Conservation (phyloP, 2,113 vertebrate genomes). For the Corythornis madagascariensis region DNA sequence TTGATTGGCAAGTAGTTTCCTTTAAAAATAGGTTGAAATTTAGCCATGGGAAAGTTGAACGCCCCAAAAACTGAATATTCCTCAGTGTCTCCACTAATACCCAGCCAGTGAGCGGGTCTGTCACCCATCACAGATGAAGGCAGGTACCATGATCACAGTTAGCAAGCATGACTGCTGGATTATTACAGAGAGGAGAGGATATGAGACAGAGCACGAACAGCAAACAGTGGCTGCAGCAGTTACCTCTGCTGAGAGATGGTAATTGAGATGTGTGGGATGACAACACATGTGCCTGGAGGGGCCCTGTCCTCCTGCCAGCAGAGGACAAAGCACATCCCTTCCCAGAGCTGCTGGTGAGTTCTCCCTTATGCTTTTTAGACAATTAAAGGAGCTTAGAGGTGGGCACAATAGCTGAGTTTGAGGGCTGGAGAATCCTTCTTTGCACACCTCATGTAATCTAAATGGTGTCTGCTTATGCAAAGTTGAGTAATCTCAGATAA, state of each 20-base stretch:
- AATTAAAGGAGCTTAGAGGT: not conserved
- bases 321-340: not conserved
- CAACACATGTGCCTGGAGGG: not conserved
- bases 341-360: not conserved
- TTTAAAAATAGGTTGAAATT: not conserved
- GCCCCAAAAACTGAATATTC: not conserved
- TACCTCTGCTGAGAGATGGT: not conserved
- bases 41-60: not conserved
- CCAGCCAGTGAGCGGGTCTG: not conserved
- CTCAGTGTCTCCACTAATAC: not conserved
- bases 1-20: not conserved
- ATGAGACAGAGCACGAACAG: not conserved
- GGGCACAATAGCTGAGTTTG: not conserved
- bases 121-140: not conserved
- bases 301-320: not conserved
- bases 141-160: not conserved
- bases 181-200: not conserved
- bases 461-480: conserved; percentile 22
- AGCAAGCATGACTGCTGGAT: not conserved
- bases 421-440: conserved; percentile 11
- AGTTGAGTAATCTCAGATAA: conserved; percentile 34
- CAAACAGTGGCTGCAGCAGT: not conserved
- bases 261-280: not conserved
- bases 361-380: not conserved
- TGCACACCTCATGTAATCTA: not conserved